Evolutionary conservation across 2,888 invertebrate genomes (phyloP).

Genomic region (Homarus gammarus): DNA sequence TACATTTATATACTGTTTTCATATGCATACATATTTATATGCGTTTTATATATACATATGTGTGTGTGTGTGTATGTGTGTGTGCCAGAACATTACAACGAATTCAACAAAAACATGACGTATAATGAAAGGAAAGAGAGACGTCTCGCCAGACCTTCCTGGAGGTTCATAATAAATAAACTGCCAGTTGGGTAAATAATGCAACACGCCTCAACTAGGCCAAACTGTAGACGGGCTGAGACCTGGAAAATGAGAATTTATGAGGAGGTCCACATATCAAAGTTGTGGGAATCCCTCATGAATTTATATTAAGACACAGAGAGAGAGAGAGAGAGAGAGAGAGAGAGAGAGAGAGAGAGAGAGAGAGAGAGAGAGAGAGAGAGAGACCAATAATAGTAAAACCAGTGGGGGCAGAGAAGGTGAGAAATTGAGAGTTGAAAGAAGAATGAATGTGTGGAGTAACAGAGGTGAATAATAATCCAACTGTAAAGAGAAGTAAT

Average conservation of each 20-base stretch:
- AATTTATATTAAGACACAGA: conserved; percentile 58
- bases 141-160: not conserved
- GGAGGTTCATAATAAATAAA: not conserved
- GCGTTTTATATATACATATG: not conserved
- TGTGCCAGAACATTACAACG: not conserved
- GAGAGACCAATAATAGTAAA: no score
- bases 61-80: not conserved
- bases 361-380: no score
- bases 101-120: no score
- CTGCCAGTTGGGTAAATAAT: not conserved
- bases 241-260: conserved; percentile 42
- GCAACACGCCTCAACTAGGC: not conserved
- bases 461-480: no score
- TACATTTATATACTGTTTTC: not conserved
- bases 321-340: no score
- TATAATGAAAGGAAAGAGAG: no score
- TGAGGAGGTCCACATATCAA: conserved; percentile 43
- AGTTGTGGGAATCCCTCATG: conserved; percentile 46
- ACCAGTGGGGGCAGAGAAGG: no score
- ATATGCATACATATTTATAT: conserved; percentile 3
- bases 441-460: no score
- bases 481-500: no score
- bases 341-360: no score
- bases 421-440: no score
- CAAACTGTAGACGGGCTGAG: conserved; percentile 29